Base-by-base conservation (phyloP, 2,797 vertebrate genomes). In the Catostomus latipinnis region DNA sequence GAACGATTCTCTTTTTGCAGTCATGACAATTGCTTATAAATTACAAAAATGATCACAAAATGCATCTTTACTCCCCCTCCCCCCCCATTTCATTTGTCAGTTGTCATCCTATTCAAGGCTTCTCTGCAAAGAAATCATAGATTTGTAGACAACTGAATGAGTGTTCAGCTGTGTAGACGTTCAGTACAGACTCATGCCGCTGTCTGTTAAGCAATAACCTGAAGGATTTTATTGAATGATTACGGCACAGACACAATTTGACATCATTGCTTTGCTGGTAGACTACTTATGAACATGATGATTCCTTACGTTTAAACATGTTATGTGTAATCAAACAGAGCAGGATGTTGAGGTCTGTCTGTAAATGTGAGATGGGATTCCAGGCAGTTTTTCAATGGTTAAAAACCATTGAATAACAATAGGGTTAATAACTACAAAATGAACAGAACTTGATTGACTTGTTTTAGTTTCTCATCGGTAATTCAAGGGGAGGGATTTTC, bases 191-290 rank as follows among this genome's bases (percentile, higher is more conserved):
- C 57, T 45, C 80, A 72, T 68, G 58, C 54, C 84, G 82, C 81
- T 88, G 85, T 87, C 90, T 88, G 87, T 88, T 88, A 87, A 94
- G 93, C 93, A 94, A 94, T 94, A 94, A 93, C 84, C 85, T 88
- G 88, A 75, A 85, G 69, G 89, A 49, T 72, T 56, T 83, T 72
- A 65, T 71, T 61, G 74, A 84, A 78, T 74, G 13, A 69, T 73
- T 57, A 62, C 10, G 81, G 61, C 74, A 53, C 71, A 63, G 72
- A 71, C 75, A 76, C 13, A 62, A 43, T 45, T 49, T 34, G 9
- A 67, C 61, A 61, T 68, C n/a, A 56, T 77, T 8, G 5, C 48
- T 62, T 82, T 74, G 46, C 74, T 65, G n/a, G 22, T 63, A 9
- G 9, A 46, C 11, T 14, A 22, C 34, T 6, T 57, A 52, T 16